phyloP scores from a whole-genome alignment of 1,140 invertebrate genomes.

The Frieseomelitta varia region DNA sequence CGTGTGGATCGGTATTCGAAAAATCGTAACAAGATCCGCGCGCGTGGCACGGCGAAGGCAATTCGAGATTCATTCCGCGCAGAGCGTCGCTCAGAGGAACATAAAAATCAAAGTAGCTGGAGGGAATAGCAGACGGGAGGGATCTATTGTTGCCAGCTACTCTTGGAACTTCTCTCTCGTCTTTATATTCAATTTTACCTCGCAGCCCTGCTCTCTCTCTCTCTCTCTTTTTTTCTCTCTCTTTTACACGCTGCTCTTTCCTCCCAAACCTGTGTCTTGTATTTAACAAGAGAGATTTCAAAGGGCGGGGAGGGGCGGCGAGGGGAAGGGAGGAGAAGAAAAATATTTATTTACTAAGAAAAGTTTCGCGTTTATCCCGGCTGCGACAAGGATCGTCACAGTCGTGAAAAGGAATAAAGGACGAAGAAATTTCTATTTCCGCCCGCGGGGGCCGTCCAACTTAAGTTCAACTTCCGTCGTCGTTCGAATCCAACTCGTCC shows the following conservation, averaged over 20 bases:
- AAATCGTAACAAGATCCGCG: background rate
- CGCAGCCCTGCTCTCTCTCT: background rate
- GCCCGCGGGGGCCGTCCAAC: constrained; percentile 30
- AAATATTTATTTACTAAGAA: constrained; percentile 51
- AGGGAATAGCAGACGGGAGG: background rate
- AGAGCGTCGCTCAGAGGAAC: background rate
- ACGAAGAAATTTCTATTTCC: constrained; percentile 56
- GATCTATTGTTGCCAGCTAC: background rate
- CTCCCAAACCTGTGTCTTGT: background rate
- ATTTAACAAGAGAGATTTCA: constrained; percentile 4
- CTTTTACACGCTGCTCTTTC: background rate
- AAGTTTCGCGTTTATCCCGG: constrained; percentile 38
- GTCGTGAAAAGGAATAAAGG: constrained; percentile 43
- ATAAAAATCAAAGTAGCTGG: background rate
- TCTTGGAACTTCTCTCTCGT: constrained; percentile 1
- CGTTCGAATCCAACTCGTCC: constrained; percentile 49
- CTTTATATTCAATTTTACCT: constrained; percentile 40
- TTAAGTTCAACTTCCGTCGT: constrained; percentile 64
- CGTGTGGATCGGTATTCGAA: background rate
- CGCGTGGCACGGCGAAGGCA: background rate
- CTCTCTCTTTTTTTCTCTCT: too few species aligned
- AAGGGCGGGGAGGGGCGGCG: background rate
- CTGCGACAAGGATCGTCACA: constrained; percentile 29
- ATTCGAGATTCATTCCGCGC: background rate
- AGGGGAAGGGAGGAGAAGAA: background rate